Evolutionary conservation across 2,113 vertebrate genomes (phyloP), one percentile per base, ranked within the genome.

Genomic region (Ptychochromis oligacanthus): DNA sequence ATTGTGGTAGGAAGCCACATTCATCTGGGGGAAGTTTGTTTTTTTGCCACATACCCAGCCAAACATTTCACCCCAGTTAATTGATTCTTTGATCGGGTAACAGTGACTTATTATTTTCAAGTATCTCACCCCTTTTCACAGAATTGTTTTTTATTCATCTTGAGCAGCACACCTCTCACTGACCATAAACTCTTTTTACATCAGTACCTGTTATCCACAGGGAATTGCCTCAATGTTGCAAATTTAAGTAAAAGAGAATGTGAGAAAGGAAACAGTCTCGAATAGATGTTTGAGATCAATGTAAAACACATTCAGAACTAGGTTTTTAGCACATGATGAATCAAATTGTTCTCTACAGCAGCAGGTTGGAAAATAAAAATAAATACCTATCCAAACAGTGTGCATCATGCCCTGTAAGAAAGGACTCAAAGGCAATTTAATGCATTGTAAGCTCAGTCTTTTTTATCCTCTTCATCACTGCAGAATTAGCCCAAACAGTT

Each of bases 21-120:
- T 43, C 12, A 43, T 12, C 12, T 2, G 40, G 40, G 11, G 4
- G 5, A 7, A 34, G 5, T 38, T 82, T 38, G 5, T 38, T 10
- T 36, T 62, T 98, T 98, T 88, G 96, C 97, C 31, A 97, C 97
- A 1, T 98, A 96, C 58, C 97, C 97, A 0, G 97, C 97, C 34
- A 89, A 95, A 24, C 96, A 97, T 85, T 93, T 98, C 91, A 93
- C 95, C 3, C 31, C 95, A 57, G 64, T 97, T 82, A 97, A 98
- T 10, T 97, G 96, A 88, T 97, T 97, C 89, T 97, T 98, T 85
- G 96, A 98, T 82, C 96, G 98, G 96, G 97, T 97, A 80, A 78
- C 46, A 12, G 10, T 60, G 24, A 17, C 7, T 62, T 59, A 5
- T 18, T 3, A 52, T 52, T 52, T 15, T 46, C 2, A 52, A 52